Conservation (phyloP, 2,113 vertebrate species). For the Psilopogon haemacephalus region DNA sequence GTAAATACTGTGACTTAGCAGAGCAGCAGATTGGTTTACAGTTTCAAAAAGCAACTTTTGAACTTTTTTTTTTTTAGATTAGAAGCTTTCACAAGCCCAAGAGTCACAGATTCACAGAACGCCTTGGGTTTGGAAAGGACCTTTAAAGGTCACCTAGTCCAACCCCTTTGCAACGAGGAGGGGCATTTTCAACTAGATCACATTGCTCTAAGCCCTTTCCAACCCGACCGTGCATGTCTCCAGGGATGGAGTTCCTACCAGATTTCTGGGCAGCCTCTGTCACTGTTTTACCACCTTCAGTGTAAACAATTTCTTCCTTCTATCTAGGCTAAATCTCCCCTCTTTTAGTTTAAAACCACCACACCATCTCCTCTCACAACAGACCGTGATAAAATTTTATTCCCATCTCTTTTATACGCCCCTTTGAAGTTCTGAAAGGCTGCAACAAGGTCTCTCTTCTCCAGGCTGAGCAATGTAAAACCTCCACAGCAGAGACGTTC, state of each 20-base stretch:
- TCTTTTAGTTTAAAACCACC: neutral
- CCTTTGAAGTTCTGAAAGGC: neutral
- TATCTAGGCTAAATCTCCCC: neutral
- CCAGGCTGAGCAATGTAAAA: neutral
- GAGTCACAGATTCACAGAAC: neutral
- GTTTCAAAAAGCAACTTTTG: neutral
- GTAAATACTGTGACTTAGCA: neutral
- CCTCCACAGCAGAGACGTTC: neutral
- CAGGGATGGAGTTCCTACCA: neutral
- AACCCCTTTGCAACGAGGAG: neutral
- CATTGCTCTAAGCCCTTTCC: neutral
- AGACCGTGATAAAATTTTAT: neutral
- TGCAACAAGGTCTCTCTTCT: neutral
- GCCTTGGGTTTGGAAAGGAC: neutral
- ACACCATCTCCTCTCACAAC: neutral
- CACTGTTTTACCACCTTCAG: neutral
- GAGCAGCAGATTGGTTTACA: neutral
- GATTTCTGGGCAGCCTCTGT: neutral
- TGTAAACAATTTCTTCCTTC: neutral
- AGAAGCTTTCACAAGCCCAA: neutral
- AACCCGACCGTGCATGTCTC: neutral
- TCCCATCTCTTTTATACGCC: neutral
- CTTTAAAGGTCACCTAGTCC: neutral
- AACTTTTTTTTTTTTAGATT: neutral
- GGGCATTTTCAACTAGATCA: neutral